These are phyloP conservation scores for Laspeyria flexula DNA, from an alignment of 2,888 invertebrate species.

Conservation along the genomic window DNA sequence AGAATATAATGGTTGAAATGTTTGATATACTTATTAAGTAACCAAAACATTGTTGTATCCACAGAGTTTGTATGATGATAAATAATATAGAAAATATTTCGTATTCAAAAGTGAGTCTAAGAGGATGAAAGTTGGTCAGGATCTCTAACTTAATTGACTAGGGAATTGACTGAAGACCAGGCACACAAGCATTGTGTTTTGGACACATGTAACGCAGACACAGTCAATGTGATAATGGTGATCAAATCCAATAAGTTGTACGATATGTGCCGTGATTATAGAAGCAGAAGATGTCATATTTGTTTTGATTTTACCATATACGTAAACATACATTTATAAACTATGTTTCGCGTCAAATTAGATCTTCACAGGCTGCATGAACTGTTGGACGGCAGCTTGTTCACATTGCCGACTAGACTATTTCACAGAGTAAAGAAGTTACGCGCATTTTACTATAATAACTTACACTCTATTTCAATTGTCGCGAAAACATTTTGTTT, in stretches of 20 bases:
- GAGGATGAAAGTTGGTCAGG: constrained; percentile 16
- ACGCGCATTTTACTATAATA: too few species aligned
- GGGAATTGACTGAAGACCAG: background rate
- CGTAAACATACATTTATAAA: background rate
- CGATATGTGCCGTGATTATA: background rate
- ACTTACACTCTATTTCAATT: too few species aligned
- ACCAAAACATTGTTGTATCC: too few species aligned
- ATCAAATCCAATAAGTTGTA: background rate
- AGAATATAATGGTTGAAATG: too few species aligned
- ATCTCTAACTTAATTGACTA: constrained; percentile 27
- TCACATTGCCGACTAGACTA: too few species aligned
- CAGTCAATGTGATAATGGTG: background rate
- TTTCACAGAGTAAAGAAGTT: too few species aligned
- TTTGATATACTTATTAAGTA: too few species aligned
- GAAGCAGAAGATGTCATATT: background rate
- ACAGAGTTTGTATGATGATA: too few species aligned
- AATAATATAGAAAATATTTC: too few species aligned
- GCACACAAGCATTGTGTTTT: background rate
- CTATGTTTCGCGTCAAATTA: background rate
- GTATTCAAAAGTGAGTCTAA: background rate
- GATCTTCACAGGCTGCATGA: background rate
- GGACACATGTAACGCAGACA: background rate
- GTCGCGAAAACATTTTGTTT: too few species aligned
- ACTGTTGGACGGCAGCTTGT: too few species aligned
- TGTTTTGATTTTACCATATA: background rate